Conservation (phyloP, 23 tunicate genomes). For the Trididemnum nubilum region DNA sequence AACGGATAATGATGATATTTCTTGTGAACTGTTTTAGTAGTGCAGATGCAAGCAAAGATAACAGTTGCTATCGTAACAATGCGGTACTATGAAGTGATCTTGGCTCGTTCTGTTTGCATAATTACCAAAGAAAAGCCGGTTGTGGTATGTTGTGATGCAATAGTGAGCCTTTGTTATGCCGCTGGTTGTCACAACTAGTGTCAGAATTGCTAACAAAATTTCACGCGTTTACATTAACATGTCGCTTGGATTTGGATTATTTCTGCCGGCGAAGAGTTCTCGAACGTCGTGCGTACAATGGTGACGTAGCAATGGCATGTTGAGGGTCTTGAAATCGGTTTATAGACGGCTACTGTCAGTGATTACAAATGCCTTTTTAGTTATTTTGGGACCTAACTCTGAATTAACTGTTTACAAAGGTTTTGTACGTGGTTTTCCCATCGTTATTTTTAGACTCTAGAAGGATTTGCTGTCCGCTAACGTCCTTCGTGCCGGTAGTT, state of each 20-base stretch:
- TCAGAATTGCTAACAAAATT: background rate
- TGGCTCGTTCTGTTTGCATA: background rate
- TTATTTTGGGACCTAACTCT: constrained; percentile 22
- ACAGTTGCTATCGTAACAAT: too few relatives aligned
- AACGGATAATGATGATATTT: too few relatives aligned
- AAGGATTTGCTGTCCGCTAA: background rate
- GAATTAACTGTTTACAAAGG: constrained; percentile 10
- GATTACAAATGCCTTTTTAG: constrained; percentile 16
- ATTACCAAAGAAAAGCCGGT: constrained; percentile 4
- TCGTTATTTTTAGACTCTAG: background rate
- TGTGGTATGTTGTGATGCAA: background rate
- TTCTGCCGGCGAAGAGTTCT: background rate
- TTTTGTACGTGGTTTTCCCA: background rate
- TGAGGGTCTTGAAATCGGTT: background rate
- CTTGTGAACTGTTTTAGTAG: too few relatives aligned
- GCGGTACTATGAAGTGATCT: too few relatives aligned
- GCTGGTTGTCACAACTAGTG: background rate
- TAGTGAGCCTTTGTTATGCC: background rate
- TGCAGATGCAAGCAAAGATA: too few relatives aligned
- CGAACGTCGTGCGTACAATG: background rate
- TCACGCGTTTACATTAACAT: background rate
- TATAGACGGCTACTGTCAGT: background rate
- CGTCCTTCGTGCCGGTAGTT: background rate
- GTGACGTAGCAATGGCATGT: constrained; percentile 14
- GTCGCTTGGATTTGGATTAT: background rate